These are phyloP conservation scores for Plusia festucae DNA, from an alignment of 2,888 invertebrate species.

Conservation along the genomic window DNA sequence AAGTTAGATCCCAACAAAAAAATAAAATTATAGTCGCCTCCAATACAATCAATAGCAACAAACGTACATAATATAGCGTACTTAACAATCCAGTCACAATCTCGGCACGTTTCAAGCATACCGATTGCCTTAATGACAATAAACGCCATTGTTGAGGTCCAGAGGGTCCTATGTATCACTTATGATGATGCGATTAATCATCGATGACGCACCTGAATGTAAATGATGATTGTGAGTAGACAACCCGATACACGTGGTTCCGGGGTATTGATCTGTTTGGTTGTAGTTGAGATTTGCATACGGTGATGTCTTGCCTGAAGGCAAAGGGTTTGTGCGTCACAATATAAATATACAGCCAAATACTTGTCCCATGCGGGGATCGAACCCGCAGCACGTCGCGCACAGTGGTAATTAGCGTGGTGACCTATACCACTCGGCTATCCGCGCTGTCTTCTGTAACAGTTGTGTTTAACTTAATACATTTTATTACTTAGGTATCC, in stretches of 20 bases:
- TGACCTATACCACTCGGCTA: too few species aligned
- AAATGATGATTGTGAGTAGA: conserved; percentile 48
- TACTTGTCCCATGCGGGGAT: too few species aligned
- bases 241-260: conserved; percentile 31
- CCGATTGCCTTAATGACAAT: conserved; percentile 33
- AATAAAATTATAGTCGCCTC: too few species aligned
- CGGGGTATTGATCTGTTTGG: conserved; percentile 34
- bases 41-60: conserved; percentile 27
- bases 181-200: conserved; percentile 41
- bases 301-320: neutral
- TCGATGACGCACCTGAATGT: conserved; percentile 43
- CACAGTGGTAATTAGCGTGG: too few species aligned
- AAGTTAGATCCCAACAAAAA: neutral
- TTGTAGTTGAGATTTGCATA: conserved; percentile 16
- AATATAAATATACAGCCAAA: neutral
- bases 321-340: neutral
- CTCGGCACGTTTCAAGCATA: conserved; percentile 42
- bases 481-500: too few species aligned
- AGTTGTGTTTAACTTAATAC: too few species aligned
- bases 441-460: too few species aligned
- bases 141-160: conserved; percentile 45
- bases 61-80: neutral
- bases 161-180: conserved; percentile 31
- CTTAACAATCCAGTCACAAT: conserved; percentile 31
- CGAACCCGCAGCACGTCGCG: too few species aligned